Base-by-base conservation (phyloP, 2,888 invertebrate genomes). In the Coelopa pilipes region DNA sequence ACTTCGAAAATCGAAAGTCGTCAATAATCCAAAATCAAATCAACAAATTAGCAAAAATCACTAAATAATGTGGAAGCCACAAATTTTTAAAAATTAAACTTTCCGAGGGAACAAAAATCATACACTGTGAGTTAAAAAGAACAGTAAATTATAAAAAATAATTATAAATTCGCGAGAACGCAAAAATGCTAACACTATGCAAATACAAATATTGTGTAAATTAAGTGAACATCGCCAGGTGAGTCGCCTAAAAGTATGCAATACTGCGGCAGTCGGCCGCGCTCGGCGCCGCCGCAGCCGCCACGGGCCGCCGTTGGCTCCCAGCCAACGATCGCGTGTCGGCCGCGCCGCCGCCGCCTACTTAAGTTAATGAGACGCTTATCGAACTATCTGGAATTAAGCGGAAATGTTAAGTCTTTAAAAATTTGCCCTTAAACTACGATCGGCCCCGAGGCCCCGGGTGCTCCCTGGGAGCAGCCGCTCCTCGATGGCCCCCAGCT, bases 241-340 rank as follows among this genome's bases (percentile, higher is more conserved):
- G 47, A 45, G 17, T 60, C 21, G 49, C 46, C 46, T 70, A 70
- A 59, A 47, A 69, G 10, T 59, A 19, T 59, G 47, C 50, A 68
- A 24, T 50, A n/a, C 3, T 24, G 47, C 53, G 50, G 34, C 50
- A 47, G 53, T 21, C n/a, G 10, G 24, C 49, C 9, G 13, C 21
- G 19, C 13, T 24, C 24, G 13, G 12, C 34, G 45, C 45, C n/a
- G 24, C 0, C 34, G 45, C 45, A 9, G 24, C 0, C 1, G 17
- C n/a, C 19, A 59, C 24, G 24, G 19, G 12, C 13, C 24, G 50
- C 62, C 34, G 45, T 70, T 70, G 49, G 50, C 62, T 45, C 68
- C 10, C 15, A 55, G 53, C 60, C 53, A 73, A 67, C 47, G 68
- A 73, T 59, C 66, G 57, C 49, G 66, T 72, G 59, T 67, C 62